Evolutionary conservation across 1,140 invertebrate species (phyloP).

Genomic region (Drosophila dunni): DNA sequence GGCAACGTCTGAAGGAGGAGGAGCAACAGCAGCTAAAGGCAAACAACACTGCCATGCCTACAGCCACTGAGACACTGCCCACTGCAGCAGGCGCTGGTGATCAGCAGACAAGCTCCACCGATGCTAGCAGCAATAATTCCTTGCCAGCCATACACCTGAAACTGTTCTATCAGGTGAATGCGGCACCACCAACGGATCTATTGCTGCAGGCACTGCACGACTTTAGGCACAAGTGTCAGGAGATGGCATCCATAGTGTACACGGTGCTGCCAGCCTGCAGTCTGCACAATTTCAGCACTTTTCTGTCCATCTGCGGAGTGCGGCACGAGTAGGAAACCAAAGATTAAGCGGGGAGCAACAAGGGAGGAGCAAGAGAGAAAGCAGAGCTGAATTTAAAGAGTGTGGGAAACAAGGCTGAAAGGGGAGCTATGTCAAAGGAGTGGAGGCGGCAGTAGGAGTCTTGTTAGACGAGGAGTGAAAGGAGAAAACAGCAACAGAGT

Average conservation of each 20-base stretch:
- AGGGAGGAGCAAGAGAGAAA: constrained; percentile 1
- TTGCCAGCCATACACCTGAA: constrained; percentile 88
- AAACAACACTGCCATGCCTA: constrained; percentile 22
- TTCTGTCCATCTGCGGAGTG: constrained; percentile 90
- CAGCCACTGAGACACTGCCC: constrained; percentile 17
- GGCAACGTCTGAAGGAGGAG: constrained; percentile 18
- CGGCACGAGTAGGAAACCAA: constrained; percentile 84
- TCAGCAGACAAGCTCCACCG: constrained; percentile 26
- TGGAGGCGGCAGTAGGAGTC: background rate
- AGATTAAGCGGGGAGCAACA: background rate
- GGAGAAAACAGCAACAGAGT: background rate
- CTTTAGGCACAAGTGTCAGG: constrained; percentile 85
- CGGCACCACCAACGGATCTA: constrained; percentile 86
- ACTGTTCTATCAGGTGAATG: constrained; percentile 90
- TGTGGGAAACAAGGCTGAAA: background rate
- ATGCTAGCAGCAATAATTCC: background rate
- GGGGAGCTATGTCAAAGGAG: too few species aligned
- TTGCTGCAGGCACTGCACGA: constrained; percentile 86
- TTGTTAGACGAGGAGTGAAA: background rate
- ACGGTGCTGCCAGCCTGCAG: constrained; percentile 91
- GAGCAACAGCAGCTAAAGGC: constrained; percentile 6
- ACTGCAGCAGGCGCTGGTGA: constrained; percentile 39
- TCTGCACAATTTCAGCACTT: constrained; percentile 91
- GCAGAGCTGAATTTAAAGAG: too few species aligned
- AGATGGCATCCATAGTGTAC: constrained; percentile 87